Evolutionary conservation across 2,888 invertebrate genomes (phyloP).

Genomic region (Silvanus unidentatus): DNA sequence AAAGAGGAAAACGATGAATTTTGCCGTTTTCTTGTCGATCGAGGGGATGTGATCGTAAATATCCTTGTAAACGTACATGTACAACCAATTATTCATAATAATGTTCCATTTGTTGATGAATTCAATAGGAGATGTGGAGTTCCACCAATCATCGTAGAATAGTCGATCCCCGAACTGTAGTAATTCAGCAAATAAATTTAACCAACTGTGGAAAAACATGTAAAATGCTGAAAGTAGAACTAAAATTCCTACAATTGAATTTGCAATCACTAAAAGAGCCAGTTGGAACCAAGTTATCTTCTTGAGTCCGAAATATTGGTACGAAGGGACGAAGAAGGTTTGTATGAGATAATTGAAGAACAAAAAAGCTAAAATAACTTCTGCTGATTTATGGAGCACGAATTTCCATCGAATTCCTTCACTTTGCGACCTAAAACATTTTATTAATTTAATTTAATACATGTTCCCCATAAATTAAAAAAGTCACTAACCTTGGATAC

Average conservation of each 20-base stretch:
- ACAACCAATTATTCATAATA: slow-evolving; percentile 92
- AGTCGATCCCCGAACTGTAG: slow-evolving; percentile 78
- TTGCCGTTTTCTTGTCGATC: slow-evolving; percentile 49
- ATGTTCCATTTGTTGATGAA: slow-evolving; percentile 95
- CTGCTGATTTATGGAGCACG: slow-evolving; percentile 63
- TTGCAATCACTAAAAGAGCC: slow-evolving; percentile 60
- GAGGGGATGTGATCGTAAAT: slow-evolving; percentile 45
- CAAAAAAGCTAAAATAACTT: slow-evolving; percentile 74
- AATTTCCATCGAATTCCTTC: slow-evolving; percentile 72
- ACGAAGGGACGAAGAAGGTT: slow-evolving; percentile 65
- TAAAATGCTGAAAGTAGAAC: slow-evolving; percentile 59
- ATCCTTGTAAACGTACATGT: slow-evolving; percentile 80
- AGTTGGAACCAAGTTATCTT: slow-evolving; percentile 47
- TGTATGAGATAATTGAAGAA: slow-evolving; percentile 77
- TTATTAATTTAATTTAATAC: not conserved
- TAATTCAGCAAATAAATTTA: slow-evolving; percentile 87
- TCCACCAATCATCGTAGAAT: slow-evolving; percentile 94
- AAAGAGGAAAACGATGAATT: slow-evolving; percentile 62
- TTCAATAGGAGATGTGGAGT: slow-evolving; percentile 67
- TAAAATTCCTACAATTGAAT: slow-evolving; percentile 68
- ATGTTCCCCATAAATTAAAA: not conserved
- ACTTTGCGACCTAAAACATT: slow-evolving; percentile 61
- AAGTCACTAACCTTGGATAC: slow-evolving; percentile 66
- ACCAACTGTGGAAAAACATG: slow-evolving; percentile 83
- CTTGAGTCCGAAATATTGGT: slow-evolving; percentile 55